Evolutionary conservation across 2,888 invertebrate genomes (phyloP), one percentile per base, ranked within the genome.

Genomic region (Andrena chrysosceles): DNA sequence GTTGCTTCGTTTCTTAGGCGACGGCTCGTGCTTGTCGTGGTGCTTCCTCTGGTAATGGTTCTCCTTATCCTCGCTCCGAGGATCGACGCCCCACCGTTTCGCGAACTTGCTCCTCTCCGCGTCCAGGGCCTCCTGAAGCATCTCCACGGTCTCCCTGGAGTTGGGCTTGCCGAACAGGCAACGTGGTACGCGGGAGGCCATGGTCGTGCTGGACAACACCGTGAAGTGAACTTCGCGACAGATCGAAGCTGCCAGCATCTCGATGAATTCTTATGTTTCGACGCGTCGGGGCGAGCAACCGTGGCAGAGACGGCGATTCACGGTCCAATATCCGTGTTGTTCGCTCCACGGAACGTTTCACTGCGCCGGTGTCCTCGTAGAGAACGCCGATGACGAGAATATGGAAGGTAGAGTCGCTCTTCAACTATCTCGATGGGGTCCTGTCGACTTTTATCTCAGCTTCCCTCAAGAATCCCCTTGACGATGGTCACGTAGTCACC

Each of bases 91-190:
- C 92, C 96, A 96, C 87, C 95, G 94, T 80, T 94, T 94, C 72
- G 95, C 95, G 89, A 96, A 96, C 72, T 95, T 94, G 87, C 95
- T 95, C 88, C 95, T 94, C 83, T 96, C 96, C 78, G 94, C 93
- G 54, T 95, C 94, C 77, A 96, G 94, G 83, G 96, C 95, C 78
- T 96, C 96, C 49, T 95, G 95, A 85, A 96, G 94, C 87, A 96
- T 92, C 52, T 95, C 94, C 70, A 94, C 95, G 4, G 96, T 96
- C 73, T 96, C 96, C 33, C 95, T 95, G 4, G 95, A 92, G 88
- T 95, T 95, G 13, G 96, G 95, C 1, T 95, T 94, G 8, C 96
- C 96, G 88, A 96, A 96, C 2, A 96, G 92, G 89, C 96, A 96
- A 69, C 93, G 91, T 73, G 93, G 93, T 71, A 93, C 93, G 60